Percentiles rank a stretch among this genome's conserved stretches.
Conservation (phyloP, 1,140 invertebrate genomes). For the Drosophila truncata region DNA sequence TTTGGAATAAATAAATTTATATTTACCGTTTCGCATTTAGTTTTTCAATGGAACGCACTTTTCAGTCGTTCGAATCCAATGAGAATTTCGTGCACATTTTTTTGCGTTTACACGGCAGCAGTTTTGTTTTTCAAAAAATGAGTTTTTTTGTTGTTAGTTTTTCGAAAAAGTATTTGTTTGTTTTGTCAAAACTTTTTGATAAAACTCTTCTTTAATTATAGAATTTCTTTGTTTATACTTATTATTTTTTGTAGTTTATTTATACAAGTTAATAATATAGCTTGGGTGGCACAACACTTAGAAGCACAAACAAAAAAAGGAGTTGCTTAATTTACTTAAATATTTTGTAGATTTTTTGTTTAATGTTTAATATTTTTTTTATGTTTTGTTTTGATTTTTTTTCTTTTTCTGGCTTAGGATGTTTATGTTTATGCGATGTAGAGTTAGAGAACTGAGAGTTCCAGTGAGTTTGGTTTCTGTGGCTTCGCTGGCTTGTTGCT, state of each 20-base stretch:
- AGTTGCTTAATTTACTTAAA: constrained; percentile 7
- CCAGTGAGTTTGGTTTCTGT: constrained; percentile 27
- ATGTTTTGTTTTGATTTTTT: neutral
- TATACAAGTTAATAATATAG: constrained; percentile 29
- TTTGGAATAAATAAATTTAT: constrained; percentile 4
- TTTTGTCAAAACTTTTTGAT: neutral
- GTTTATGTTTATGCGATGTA: constrained; percentile 24
- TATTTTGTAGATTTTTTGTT: constrained; percentile 7
- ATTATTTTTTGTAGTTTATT: constrained; percentile 18
- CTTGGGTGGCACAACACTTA: constrained; percentile 34
- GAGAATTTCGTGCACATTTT: constrained; percentile 81
- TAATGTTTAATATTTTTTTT: constrained; percentile 5
- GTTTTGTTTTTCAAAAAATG: constrained; percentile 5
- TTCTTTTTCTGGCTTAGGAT: neutral
- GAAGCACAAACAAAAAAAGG: constrained; percentile 43
- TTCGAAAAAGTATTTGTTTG: neutral
- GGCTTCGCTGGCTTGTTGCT: constrained; percentile 20
- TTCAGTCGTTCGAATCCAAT: constrained; percentile 75
- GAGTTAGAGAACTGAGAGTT: constrained; percentile 33
- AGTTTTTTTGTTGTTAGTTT: constrained; percentile 4
- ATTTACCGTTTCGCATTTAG: constrained; percentile 41
- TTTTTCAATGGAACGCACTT: constrained; percentile 56
- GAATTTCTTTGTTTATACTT: constrained; percentile 6
- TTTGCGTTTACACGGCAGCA: constrained; percentile 45
- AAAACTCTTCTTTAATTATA: neutral